A percentile compares a stretch with the other conserved stretches of the same genome.
phyloP scores from a whole-genome alignment of 2,888 invertebrate genomes.

The Amiota communis region DNA sequence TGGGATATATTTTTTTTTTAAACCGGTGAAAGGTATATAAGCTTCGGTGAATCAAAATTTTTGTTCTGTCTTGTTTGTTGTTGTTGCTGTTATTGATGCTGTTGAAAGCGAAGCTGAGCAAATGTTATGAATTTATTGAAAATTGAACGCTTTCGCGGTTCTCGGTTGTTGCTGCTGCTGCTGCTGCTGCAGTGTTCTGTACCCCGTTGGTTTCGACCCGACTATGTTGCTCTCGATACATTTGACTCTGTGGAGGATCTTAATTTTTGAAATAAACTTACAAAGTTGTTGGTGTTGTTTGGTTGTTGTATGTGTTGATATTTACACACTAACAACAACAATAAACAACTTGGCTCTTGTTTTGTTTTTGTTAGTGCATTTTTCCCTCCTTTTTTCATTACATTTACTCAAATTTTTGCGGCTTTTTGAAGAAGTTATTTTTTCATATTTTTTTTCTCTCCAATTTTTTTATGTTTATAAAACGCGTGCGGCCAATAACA shows the following conservation, averaged over 20 bases:
- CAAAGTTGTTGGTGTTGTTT: constrained; percentile 15
- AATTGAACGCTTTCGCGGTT: constrained; percentile 58
- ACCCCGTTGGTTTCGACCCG: background rate
- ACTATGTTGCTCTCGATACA: constrained; percentile 25
- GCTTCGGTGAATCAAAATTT: too few relatives aligned
- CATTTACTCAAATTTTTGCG: constrained; percentile 23
- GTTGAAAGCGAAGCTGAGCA: constrained; percentile 40
- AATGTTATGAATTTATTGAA: constrained; percentile 64
- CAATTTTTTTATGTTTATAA: constrained; percentile 57
- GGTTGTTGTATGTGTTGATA: constrained; percentile 21
- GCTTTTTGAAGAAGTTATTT: constrained; percentile 16
- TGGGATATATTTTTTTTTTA: too few relatives aligned
- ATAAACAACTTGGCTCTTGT: constrained; percentile 26
- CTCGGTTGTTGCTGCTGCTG: constrained; percentile 6
- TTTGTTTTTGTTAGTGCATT: background rate
- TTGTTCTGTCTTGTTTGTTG: constrained; percentile 11
- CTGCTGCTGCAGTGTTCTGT: background rate
- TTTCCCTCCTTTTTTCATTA: constrained; percentile 1
- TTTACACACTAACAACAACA: constrained; percentile 28
- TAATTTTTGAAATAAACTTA: constrained; percentile 16
- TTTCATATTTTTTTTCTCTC: constrained; percentile 37
- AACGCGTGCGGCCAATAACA: constrained; percentile 63
- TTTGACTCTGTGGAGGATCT: constrained; percentile 19
- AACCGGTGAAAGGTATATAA: too few relatives aligned
- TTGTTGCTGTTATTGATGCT: constrained; percentile 39